Evolutionary conservation across 2,888 invertebrate genomes (phyloP).

Genomic region (Volucella bombylans): DNA sequence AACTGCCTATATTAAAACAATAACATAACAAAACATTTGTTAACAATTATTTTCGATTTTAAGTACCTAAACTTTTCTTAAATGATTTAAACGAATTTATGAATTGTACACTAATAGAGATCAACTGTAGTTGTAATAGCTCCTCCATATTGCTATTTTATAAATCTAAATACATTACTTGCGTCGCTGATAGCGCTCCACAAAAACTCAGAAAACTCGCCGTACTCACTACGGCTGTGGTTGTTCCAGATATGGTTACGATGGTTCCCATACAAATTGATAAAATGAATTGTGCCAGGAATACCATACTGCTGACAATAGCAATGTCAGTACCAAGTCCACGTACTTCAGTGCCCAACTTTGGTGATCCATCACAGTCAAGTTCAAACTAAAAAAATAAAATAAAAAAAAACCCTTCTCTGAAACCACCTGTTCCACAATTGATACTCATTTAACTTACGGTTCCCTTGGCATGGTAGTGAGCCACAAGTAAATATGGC

Average conservation of each 20-base stretch:
- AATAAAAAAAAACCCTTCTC: neutral
- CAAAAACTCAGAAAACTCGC: constrained; percentile 93
- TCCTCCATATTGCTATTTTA: constrained; percentile 81
- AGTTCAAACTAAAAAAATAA: constrained; percentile 84
- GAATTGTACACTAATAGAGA: too few relatives aligned
- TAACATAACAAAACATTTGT: too few relatives aligned
- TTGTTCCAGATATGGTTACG: constrained; percentile 90
- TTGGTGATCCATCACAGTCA: constrained; percentile 84
- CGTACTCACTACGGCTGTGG: constrained; percentile 93
- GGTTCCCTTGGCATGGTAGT: constrained; percentile 95
- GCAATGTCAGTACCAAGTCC: constrained; percentile 98
- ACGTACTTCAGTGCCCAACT: constrained; percentile 86
- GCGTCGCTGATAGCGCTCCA: constrained; percentile 92
- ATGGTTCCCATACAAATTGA: constrained; percentile 94
- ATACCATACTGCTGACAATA: constrained; percentile 97
- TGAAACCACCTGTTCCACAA: neutral
- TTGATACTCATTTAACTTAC: constrained; percentile 84
- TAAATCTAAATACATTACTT: constrained; percentile 94
- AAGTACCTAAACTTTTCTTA: too few relatives aligned
- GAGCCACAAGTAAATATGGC: constrained; percentile 96
- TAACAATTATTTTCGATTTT: too few relatives aligned
- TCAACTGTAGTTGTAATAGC: too few relatives aligned
- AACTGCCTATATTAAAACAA: too few relatives aligned
- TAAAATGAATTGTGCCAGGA: constrained; percentile 95
- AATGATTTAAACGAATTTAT: too few relatives aligned